phyloP scores from a whole-genome alignment of 2,113 vertebrate species.

The Hippocampus zosterae region DNA sequence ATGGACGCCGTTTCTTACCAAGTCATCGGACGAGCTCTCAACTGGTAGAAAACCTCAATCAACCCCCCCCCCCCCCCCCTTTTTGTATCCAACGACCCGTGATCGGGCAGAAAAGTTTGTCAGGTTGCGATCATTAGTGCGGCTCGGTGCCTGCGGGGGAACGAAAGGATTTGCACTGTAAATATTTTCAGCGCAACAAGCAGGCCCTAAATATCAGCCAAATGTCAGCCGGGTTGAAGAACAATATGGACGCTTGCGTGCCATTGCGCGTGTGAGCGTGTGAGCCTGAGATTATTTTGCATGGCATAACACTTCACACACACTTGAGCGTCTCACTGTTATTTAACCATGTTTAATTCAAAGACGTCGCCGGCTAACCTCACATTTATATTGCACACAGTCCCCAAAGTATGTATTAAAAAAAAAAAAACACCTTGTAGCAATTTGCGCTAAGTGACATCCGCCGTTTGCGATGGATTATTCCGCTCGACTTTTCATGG shows the following conservation, averaged over 20 bases:
- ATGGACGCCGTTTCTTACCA: neutral
- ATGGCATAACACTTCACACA: neutral
- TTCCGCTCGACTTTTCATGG: neutral
- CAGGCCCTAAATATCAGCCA: constrained; percentile 1
- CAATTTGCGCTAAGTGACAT: neutral
- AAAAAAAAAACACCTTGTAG: neutral
- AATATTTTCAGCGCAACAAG: constrained; percentile 3
- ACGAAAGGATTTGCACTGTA: neutral
- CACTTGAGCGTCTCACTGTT: neutral
- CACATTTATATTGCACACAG: neutral
- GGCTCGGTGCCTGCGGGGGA: neutral
- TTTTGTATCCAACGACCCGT: neutral
- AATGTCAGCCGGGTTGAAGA: constrained; percentile 3
- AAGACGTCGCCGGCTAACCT: neutral
- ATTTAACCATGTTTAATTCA: constrained; percentile 1
- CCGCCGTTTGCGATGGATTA: neutral
- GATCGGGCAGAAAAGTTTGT: neutral
- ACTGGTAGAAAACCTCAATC: no score
- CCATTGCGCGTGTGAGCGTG: neutral
- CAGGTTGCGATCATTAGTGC: constrained; percentile 2
- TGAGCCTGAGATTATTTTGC: neutral
- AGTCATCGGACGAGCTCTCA: neutral
- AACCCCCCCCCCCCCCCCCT: neutral
- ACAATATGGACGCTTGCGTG: neutral
- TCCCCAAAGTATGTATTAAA: neutral